A percentile compares a stretch with the other conserved stretches of the same genome.
Conservation (phyloP, 2,888 invertebrate genomes). For the Lasioglossum pauxillum region DNA sequence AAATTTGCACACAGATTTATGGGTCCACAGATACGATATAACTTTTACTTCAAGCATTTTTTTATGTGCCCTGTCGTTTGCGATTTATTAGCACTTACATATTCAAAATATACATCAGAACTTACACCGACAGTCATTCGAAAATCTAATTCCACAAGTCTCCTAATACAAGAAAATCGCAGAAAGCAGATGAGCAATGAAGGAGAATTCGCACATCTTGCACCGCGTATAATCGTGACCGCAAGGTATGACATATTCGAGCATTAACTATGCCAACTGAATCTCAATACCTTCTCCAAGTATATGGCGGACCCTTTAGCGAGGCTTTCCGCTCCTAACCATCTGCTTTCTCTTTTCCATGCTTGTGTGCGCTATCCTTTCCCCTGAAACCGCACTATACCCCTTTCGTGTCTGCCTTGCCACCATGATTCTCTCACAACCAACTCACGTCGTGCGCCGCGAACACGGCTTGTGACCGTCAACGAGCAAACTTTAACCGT, state of each 20-base stretch:
- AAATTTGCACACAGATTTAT: no score
- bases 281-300: slow-evolving; percentile 72
- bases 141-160: not conserved
- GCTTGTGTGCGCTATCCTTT: slow-evolving; percentile 23
- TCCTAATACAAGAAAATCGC: not conserved
- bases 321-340: slow-evolving; percentile 23
- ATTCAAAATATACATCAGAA: no score
- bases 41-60: no score
- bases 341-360: slow-evolving; percentile 26
- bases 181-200: not conserved
- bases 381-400: slow-evolving; percentile 33
- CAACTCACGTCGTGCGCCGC: slow-evolving; percentile 61
- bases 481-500: slow-evolving; percentile 75
- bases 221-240: slow-evolving; percentile 77
- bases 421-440: slow-evolving; percentile 64
- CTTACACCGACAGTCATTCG: not conserved
- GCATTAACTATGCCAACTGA: slow-evolving; percentile 76
- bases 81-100: no score
- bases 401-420: slow-evolving; percentile 22
- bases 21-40: no score
- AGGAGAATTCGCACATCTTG: slow-evolving; percentile 60
- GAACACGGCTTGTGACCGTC: slow-evolving; percentile 68
- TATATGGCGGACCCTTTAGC: slow-evolving; percentile 53
- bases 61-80: no score
- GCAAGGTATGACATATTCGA: slow-evolving; percentile 79